Conservation (phyloP, 2,888 invertebrate genomes). For the Terebella lapidaria region DNA sequence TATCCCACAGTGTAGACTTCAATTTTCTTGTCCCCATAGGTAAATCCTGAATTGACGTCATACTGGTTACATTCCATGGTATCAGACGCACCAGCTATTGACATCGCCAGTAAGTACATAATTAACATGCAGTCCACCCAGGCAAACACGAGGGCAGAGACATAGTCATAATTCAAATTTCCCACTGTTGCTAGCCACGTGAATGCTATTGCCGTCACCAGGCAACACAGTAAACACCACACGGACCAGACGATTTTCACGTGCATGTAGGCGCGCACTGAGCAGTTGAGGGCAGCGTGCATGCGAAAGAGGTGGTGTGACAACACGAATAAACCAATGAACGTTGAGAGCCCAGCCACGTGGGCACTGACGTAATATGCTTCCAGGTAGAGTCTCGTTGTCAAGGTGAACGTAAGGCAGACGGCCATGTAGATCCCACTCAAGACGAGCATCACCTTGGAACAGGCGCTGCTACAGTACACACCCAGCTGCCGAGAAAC, state of each 20-base stretch:
- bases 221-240: background rate
- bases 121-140: background rate
- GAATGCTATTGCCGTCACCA: slow-evolving; percentile 3
- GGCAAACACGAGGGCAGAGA: background rate
- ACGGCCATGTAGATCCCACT: background rate
- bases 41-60: too few species aligned
- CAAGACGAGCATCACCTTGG: slow-evolving; percentile 1
- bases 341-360: slow-evolving; percentile 3
- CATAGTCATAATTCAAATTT: slow-evolving; percentile 7
- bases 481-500: background rate
- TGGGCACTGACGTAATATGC: slow-evolving; percentile 13
- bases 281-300: background rate
- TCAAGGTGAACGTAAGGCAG: slow-evolving; percentile 1
- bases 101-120: background rate
- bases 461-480: background rate
- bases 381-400: slow-evolving; percentile 4
- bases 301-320: slow-evolving; percentile 5
- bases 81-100: too few species aligned
- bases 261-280: background rate
- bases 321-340: slow-evolving; percentile 8
- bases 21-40: too few species aligned
- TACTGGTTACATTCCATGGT: too few species aligned
- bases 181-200: background rate
- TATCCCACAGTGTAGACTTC: too few species aligned
- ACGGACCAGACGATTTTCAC: background rate